Percentiles rank a stretch among this genome's conserved stretches.
Evolutionary conservation across 2,113 vertebrate species (phyloP).

Genomic region (Eubucco bourcierii): DNA sequence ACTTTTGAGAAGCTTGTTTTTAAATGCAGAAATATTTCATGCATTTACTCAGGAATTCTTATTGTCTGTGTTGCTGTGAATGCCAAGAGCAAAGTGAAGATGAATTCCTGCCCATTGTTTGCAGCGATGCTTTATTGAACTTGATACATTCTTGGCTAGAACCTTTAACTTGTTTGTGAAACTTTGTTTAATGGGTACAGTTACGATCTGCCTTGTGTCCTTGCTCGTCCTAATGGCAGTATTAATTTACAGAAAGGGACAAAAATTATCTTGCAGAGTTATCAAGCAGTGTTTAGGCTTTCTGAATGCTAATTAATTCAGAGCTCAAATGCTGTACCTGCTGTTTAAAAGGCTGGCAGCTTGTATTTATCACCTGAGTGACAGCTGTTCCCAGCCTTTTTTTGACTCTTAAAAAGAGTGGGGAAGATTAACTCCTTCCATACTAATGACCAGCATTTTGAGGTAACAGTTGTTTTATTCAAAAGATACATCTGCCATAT

Average conservation of each 20-base stretch:
- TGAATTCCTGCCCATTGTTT: background rate
- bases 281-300: slow-evolving; percentile 54
- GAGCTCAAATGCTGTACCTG: slow-evolving; percentile 71
- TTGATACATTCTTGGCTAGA: slow-evolving; percentile 16
- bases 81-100: background rate
- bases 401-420: slow-evolving; percentile 42
- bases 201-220: slow-evolving; percentile 46
- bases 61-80: background rate
- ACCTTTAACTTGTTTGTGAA: slow-evolving; percentile 15
- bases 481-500: background rate
- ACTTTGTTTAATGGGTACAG: slow-evolving; percentile 39
- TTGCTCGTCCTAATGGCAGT: slow-evolving; percentile 57
- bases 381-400: slow-evolving; percentile 75
- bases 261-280: slow-evolving; percentile 60
- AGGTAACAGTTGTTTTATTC: background rate
- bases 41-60: background rate
- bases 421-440: slow-evolving; percentile 67
- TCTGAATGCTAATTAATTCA: slow-evolving; percentile 80
- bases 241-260: slow-evolving; percentile 68
- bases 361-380: slow-evolving; percentile 80
- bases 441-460: slow-evolving; percentile 42
- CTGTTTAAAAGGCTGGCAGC: slow-evolving; percentile 76
- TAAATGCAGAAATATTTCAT: background rate
- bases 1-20: background rate
- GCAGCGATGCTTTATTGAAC: background rate